Evolutionary conservation across 2,113 vertebrate genomes (phyloP), one percentile per base, ranked within the genome.

Genomic region (Ciconia stormi): DNA sequence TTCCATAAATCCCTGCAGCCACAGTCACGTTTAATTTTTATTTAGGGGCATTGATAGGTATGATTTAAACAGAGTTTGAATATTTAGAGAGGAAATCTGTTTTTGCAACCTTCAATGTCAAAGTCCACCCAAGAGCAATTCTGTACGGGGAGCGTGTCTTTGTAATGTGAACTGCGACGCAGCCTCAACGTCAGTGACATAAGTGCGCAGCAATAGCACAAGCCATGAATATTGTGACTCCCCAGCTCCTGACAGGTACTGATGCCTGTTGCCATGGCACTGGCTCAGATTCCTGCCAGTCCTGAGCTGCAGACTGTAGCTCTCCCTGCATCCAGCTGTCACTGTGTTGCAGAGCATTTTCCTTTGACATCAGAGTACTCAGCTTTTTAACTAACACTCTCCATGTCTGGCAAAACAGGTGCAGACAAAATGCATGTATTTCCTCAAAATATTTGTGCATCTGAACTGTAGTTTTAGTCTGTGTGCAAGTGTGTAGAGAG

Each of bases 231-330:
- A 59, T 36, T 22, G 25, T 11, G 15, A 90, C 36, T 94, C 90
- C 59, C 74, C 71, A 82, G 69, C 44, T 96, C 83, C 82, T 97
- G 93, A 93, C 73, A 97, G 81, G 82, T 90, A 88, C 92, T 93
- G 87, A 95, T 92, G 69, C 59, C 62, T 93, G 95, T 96, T 97
- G 90, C 96, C 92, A 89, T 95, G 92, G 90, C 62, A 84, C 90
- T 96, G 90, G 84, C 72, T 93, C 67, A 89, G 62, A 97, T 94
- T 89, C 69, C 92, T 93, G 59, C 66, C 84, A 90, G 73, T 92
- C 80, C 84, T 76, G 69, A 93, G 80, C 67, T 93, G 79, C 82
- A 94, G 94, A 76, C 32, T 81, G 56, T 79, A 97, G 92, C 42
- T 97, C 36, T 94, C 38, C 87, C 71, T 26, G 27, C 62, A 97